Conservation (phyloP, 1,140 invertebrate genomes). For the Galleria mellonella region DNA sequence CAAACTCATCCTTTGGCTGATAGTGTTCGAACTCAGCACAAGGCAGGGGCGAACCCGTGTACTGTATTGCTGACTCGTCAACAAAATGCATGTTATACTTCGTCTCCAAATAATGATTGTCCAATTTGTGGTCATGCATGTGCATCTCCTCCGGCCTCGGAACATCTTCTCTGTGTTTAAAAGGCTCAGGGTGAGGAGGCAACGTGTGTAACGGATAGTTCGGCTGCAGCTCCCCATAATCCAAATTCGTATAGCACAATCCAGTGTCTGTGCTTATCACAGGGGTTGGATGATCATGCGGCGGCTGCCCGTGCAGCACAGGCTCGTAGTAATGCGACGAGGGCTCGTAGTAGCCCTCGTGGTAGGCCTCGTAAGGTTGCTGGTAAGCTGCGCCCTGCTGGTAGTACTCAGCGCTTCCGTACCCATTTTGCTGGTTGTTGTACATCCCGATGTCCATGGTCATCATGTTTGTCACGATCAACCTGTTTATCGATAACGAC, state of each 20-base stretch:
- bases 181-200: constrained; percentile 40
- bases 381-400: constrained; percentile 52
- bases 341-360: constrained; percentile 57
- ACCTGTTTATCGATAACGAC: constrained; percentile 36
- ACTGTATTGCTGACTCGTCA: constrained; percentile 55
- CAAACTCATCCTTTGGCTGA: constrained; percentile 71
- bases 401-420: constrained; percentile 59
- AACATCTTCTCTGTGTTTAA: constrained; percentile 48
- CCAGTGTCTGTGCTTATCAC: constrained; percentile 90
- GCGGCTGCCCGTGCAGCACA: constrained; percentile 28
- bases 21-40: constrained; percentile 70
- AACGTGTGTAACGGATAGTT: constrained; percentile 42
- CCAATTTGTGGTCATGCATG: constrained; percentile 60
- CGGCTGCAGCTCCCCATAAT: constrained; percentile 76
- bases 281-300: constrained; percentile 38
- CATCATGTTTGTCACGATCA: constrained; percentile 64
- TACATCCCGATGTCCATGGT: constrained; percentile 74
- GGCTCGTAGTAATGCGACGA: constrained; percentile 58
- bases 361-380: constrained; percentile 51
- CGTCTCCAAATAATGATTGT: constrained; percentile 71
- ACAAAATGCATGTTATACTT: constrained; percentile 75
- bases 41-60: constrained; percentile 67
- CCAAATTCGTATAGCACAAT: constrained; percentile 92
- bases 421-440: constrained; percentile 67
- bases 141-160: constrained; percentile 44